phyloP scores from a whole-genome alignment of 2,797 vertebrate genomes.

The Anguilla anguilla region DNA sequence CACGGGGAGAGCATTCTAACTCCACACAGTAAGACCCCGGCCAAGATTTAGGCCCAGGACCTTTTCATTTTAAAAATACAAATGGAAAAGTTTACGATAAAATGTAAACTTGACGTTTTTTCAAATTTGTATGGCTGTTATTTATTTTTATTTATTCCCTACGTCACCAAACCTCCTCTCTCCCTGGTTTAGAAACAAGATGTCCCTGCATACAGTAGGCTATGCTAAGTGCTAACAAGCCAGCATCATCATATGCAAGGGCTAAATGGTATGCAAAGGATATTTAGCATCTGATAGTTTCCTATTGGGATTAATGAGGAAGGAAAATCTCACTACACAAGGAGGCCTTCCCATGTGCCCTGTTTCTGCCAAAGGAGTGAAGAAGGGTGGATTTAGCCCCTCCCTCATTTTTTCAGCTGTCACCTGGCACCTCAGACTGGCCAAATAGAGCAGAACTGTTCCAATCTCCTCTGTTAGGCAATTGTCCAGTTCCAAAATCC shows the following conservation, averaged over 20 bases:
- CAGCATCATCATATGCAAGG: constrained; percentile 72
- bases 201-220: not conserved
- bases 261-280: constrained; percentile 73
- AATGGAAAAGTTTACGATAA: not conserved
- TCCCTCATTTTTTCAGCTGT: not conserved
- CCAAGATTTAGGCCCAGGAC: too few species aligned
- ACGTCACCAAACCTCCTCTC: not conserved
- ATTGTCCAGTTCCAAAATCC: not conserved
- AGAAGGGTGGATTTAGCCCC: not conserved
- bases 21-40: too few species aligned
- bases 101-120: too few species aligned
- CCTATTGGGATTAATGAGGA: constrained; percentile 78
- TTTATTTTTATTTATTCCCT: constrained; percentile 11
- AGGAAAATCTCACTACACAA: constrained; percentile 54
- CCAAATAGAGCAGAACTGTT: not conserved
- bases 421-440: not conserved
- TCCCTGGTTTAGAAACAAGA: not conserved
- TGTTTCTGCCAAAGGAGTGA: not conserved
- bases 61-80: not conserved
- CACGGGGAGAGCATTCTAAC: too few species aligned
- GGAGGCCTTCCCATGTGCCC: constrained; percentile 3
- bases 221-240: constrained; percentile 66
- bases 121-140: too few species aligned
- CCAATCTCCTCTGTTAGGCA: not conserved
- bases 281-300: constrained; percentile 86